Evolutionary conservation across 2,797 vertebrate species (phyloP).

Genomic region (Babyrousa celebensis): DNA sequence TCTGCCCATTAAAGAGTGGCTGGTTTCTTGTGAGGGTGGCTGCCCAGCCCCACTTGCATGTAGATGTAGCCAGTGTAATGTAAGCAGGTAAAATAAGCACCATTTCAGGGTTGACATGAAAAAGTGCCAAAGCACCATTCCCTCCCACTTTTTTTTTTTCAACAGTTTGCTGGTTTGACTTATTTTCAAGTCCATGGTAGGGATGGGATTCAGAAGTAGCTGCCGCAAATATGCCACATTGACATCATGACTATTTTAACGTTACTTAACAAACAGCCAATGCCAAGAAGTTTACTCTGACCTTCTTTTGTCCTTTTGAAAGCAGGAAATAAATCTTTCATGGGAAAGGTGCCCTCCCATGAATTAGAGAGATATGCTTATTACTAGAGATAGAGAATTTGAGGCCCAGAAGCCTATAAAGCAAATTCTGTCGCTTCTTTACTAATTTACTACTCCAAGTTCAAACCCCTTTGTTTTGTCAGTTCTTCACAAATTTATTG

Average conservation of each 20-base stretch:
- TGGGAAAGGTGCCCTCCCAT: background rate
- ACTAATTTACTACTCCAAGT: background rate
- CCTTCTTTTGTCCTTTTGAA: background rate
- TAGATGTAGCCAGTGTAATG: background rate
- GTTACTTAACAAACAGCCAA: background rate
- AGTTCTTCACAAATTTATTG: background rate
- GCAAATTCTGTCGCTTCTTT: background rate
- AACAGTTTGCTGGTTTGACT: background rate
- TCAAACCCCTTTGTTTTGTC: background rate
- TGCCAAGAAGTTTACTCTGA: background rate
- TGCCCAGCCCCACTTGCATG: accelerated
- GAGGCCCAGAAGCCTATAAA: background rate
- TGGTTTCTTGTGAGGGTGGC: accelerated
- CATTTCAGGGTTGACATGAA: background rate
- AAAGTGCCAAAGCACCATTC: accelerated
- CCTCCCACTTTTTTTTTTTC: background rate
- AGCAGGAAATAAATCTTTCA: background rate
- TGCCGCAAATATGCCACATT: background rate
- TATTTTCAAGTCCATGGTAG: background rate
- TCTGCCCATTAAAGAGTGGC: background rate
- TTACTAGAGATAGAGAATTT: background rate
- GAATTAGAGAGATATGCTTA: background rate
- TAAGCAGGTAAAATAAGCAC: background rate
- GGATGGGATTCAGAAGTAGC: too few species aligned
- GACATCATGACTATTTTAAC: background rate